Conservation (phyloP, 2,113 vertebrate species). For the Herpetotheres cachinnans region DNA sequence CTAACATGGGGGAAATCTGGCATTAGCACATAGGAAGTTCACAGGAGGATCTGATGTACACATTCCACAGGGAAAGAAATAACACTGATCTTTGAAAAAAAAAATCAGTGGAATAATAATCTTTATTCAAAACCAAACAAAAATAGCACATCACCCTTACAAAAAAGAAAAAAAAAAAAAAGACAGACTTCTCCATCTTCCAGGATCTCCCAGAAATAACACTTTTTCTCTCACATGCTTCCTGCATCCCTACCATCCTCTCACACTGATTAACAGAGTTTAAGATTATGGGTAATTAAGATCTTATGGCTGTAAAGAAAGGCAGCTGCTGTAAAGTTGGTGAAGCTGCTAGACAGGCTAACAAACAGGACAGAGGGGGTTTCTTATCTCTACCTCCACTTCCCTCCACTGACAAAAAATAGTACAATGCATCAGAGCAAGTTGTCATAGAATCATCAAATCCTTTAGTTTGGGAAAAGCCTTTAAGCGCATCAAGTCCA, state of each 20-base stretch:
- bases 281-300: neutral
- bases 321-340: neutral
- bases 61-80: neutral
- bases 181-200: neutral
- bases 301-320: neutral
- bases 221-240: neutral
- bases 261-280: neutral
- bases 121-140: neutral
- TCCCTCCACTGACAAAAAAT: neutral
- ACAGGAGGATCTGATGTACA: neutral
- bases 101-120: neutral
- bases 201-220: neutral
- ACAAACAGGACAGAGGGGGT: neutral
- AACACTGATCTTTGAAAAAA: neutral
- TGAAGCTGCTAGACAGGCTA: neutral
- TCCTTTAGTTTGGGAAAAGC: neutral
- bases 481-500: neutral
- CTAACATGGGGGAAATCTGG: neutral
- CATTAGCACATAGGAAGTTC: neutral
- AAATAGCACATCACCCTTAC: neutral
- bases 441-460: neutral
- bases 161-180: neutral
- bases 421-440: neutral
- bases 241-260: neutral
- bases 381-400: neutral